phyloP scores from a whole-genome alignment of 2,797 vertebrate genomes.

The Orestias chungarensis region DNA sequence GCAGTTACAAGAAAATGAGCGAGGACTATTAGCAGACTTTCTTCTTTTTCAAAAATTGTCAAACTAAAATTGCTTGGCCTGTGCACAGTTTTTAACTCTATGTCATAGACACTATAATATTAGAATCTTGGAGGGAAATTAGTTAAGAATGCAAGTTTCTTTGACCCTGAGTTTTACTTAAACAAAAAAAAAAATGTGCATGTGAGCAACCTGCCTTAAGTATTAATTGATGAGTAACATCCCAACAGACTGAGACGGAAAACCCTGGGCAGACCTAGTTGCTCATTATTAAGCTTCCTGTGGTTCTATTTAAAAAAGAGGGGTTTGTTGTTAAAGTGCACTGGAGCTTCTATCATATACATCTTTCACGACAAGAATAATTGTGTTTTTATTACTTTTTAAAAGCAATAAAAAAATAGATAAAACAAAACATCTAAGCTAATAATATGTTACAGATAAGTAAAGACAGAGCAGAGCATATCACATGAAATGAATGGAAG shows the following conservation, averaged over 20 bases:
- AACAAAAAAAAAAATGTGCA: slow-evolving; percentile 16
- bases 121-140: slow-evolving; percentile 9
- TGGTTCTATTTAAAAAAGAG: slow-evolving; percentile 33
- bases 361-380: background rate
- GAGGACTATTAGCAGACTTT: background rate
- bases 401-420: background rate
- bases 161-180: slow-evolving; percentile 33
- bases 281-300: slow-evolving; percentile 45
- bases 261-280: slow-evolving; percentile 28
- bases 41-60: slow-evolving; percentile 22
- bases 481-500: slow-evolving; percentile 19
- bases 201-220: slow-evolving; percentile 14
- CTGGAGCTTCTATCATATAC: slow-evolving; percentile 7
- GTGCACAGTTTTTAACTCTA: slow-evolving; percentile 15
- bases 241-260: slow-evolving; percentile 45
- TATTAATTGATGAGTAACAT: slow-evolving; percentile 49
- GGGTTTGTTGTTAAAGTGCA: slow-evolving; percentile 11
- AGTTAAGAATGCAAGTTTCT: slow-evolving; percentile 20
- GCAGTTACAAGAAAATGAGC: background rate
- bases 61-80: slow-evolving; percentile 20
- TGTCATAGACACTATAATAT: slow-evolving; percentile 23
- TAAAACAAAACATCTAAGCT: slow-evolving; percentile 22
- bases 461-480: slow-evolving; percentile 34
- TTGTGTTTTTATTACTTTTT: background rate
- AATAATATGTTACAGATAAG: slow-evolving; percentile 23